Conservation (phyloP, 2,113 vertebrate species). For the Melospiza georgiana region DNA sequence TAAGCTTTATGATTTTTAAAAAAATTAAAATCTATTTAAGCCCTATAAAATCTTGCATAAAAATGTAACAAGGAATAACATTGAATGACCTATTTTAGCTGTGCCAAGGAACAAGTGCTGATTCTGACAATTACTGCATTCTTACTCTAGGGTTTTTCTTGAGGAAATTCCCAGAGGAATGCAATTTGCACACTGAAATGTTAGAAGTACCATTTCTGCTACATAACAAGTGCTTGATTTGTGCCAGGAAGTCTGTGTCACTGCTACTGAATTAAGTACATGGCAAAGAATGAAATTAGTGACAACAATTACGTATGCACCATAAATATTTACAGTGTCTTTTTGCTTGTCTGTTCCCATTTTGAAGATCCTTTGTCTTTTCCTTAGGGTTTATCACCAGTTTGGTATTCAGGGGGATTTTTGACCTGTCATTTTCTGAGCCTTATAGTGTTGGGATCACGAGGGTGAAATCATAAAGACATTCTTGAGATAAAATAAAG, state of each 20-base stretch:
- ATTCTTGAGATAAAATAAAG: neutral
- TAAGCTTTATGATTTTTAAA: neutral
- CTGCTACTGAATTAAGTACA: neutral
- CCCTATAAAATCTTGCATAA: neutral
- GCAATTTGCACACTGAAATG: neutral
- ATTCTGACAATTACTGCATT: constrained; percentile 26
- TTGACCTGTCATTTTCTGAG: neutral
- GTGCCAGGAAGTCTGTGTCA: neutral
- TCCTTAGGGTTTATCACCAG: neutral
- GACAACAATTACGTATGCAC: neutral
- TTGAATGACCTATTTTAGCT: constrained; percentile 45
- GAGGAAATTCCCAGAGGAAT: constrained; percentile 3
- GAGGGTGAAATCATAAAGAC: neutral
- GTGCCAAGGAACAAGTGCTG: constrained; percentile 15
- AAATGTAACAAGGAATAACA: neutral
- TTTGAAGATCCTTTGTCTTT: neutral
- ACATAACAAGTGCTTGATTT: neutral
- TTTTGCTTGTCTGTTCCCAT: neutral
- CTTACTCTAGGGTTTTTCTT: neutral
- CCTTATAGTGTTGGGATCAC: neutral
- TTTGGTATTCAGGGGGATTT: neutral
- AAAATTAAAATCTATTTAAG: neutral
- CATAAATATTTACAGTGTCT: neutral
- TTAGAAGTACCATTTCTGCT: neutral
- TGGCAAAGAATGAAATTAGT: neutral